Evolutionary conservation across 2,888 invertebrate species (phyloP).

Genomic region (Leucozona laternaria): DNA sequence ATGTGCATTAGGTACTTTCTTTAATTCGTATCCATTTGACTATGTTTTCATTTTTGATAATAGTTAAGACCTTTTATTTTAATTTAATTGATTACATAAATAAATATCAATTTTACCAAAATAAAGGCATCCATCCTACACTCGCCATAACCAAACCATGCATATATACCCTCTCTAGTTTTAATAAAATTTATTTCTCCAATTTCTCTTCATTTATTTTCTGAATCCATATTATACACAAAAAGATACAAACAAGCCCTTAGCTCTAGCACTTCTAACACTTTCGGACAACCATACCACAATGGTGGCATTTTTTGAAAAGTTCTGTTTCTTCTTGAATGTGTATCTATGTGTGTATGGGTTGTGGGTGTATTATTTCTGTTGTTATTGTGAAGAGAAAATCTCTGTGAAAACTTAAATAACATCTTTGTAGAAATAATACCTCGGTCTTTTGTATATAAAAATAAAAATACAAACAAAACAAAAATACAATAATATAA

Average conservation of each 20-base stretch:
- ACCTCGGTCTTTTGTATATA: background rate
- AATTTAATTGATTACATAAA: conserved; percentile 12
- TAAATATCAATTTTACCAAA: conserved; percentile 38
- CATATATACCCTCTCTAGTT: background rate
- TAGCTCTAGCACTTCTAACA: background rate
- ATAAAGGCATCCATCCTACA: background rate
- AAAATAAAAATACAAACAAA: background rate
- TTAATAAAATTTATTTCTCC: conserved; percentile 40
- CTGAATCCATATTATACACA: background rate
- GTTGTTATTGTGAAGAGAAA: conserved; percentile 21
- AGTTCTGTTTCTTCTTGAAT: background rate
- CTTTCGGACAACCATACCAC: conserved; percentile 31
- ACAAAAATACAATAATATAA: background rate
- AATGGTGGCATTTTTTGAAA: background rate
- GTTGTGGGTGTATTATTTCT: background rate
- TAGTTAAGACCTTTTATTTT: background rate
- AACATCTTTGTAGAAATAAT: conserved; percentile 29
- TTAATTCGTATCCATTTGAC: too few species aligned
- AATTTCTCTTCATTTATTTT: conserved; percentile 47
- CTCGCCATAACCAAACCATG: too few species aligned
- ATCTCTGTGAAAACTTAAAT: conserved; percentile 41
- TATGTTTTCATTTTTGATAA: background rate
- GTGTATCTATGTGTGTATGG: background rate
- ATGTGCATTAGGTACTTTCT: too few species aligned
- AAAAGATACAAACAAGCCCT: conserved; percentile 1